Base-by-base conservation (phyloP, 2,113 vertebrate species). In the Syrmaticus mikado region DNA sequence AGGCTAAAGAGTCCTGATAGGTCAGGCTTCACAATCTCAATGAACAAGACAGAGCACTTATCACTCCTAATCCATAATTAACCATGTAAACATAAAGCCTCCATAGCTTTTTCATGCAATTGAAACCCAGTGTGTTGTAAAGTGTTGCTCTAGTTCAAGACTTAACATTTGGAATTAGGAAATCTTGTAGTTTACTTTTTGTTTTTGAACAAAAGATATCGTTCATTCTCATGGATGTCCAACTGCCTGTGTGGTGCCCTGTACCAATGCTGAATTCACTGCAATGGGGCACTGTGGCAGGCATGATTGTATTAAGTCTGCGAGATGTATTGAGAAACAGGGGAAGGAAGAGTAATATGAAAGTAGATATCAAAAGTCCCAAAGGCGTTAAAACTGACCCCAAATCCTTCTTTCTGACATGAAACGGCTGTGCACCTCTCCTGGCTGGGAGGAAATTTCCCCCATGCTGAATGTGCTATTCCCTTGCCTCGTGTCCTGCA, bases 1-100 rank as follows among this genome's bases (percentile, higher is more conserved):
- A 87, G 84, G 87, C 60, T 72, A 58, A 34, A 30, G 46, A 74
- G 36, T 74, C 72, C 48, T 24, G 25, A 60, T 41, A 86, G 87
- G 79, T 87, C 72, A 82, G 53, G 85, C 57, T 85, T 81, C 28
- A 64, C 6, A 5, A 65, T 72, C 43, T 61, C 66, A 70, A 38
- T 43, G 65, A 36, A 67, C 16, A 50, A 66, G 66, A n/a, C 71
- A 27, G 36, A 85, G 68, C 45, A 65, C 14, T 48, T 10, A 0
- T 34, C 2, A 2, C 38, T 55, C 32, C 48, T 36, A 72, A 19
- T 5, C 24, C 24, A 5, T 52, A 28, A 68, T 61, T 50, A 76
- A 70, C 24, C 36, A 79, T 7, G 28, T 52, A 67, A 7, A 62
- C 46, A 43, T 19, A 27, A 85, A 36, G 10, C 3, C 1, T 32